Evolutionary conservation across 2,888 invertebrate species (phyloP).

Genomic region (Endomychus coccineus): DNA sequence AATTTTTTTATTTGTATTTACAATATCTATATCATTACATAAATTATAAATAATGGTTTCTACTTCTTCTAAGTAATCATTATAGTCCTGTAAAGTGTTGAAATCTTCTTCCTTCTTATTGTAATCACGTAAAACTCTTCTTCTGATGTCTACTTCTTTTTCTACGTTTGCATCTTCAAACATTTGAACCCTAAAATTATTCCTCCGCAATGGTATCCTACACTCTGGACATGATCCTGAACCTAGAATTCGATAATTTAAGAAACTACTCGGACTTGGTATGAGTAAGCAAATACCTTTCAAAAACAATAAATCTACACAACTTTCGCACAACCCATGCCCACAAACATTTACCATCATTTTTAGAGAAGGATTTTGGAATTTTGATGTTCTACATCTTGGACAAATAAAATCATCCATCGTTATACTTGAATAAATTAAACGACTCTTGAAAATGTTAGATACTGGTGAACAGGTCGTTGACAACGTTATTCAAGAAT

Average conservation of each 20-base stretch:
- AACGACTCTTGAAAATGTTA: too few relatives aligned
- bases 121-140: constrained; percentile 79
- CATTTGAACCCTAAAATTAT: constrained; percentile 87
- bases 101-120: constrained; percentile 97
- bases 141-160: constrained; percentile 94
- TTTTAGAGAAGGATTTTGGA: constrained; percentile 91
- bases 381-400: constrained; percentile 94
- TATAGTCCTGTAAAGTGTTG: constrained; percentile 70
- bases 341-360: constrained; percentile 98
- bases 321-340: constrained; percentile 94
- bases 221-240: constrained; percentile 95
- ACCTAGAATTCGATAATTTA: constrained; percentile 46
- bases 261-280: too few relatives aligned
- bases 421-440: too few relatives aligned
- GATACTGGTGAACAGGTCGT: too few relatives aligned
- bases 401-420: constrained; percentile 88
- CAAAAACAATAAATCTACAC: constrained; percentile 91
- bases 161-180: constrained; percentile 96
- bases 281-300: constrained; percentile 61
- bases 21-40: constrained; percentile 79
- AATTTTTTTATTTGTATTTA: constrained; percentile 81
- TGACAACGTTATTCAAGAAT: too few relatives aligned
- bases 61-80: constrained; percentile 94
- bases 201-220: constrained; percentile 75
- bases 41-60: constrained; percentile 89